A percentile compares a stretch with the other conserved stretches of the same genome.
Conservation (phyloP, 2,113 vertebrate genomes). For the Callithrix jacchus region DNA sequence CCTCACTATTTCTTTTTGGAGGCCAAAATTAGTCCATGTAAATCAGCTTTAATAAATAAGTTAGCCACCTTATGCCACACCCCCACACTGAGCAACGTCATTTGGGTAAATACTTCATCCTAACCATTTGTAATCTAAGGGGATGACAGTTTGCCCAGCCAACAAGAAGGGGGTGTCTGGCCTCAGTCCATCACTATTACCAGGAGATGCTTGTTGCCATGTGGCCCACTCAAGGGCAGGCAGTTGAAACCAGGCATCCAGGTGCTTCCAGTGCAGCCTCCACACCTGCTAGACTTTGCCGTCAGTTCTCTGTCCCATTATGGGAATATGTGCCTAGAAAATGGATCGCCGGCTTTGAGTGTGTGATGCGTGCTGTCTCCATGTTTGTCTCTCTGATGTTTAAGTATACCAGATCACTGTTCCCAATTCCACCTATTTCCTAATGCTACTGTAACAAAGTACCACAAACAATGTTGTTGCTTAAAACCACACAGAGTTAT, state of each 20-base stretch:
- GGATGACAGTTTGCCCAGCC: not conserved
- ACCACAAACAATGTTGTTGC: not conserved
- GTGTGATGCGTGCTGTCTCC: accelerated
- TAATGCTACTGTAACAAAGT: not conserved
- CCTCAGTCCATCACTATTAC: not conserved
- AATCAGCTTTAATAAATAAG: not conserved
- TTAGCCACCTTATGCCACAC: not conserved
- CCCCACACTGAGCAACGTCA: not conserved
- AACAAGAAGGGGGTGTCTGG: not conserved
- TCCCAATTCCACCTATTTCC: not conserved
- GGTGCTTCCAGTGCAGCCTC: not conserved
- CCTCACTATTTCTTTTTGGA: not conserved
- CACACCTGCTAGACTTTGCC: not conserved
- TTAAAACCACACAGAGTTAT: not conserved
- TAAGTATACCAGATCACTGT: not conserved
- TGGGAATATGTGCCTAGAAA: not conserved
- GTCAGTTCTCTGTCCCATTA: not conserved
- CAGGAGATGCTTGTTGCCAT: not conserved
- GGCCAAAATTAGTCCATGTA: not conserved
- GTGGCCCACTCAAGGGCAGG: not conserved
- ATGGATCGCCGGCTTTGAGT: not conserved
- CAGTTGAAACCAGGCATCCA: not conserved
- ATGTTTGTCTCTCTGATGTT: not conserved
- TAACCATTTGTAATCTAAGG: not conserved
- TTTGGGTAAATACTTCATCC: not conserved